Conservation (phyloP, 2,888 invertebrate genomes). For the Acrobasis repandana region DNA sequence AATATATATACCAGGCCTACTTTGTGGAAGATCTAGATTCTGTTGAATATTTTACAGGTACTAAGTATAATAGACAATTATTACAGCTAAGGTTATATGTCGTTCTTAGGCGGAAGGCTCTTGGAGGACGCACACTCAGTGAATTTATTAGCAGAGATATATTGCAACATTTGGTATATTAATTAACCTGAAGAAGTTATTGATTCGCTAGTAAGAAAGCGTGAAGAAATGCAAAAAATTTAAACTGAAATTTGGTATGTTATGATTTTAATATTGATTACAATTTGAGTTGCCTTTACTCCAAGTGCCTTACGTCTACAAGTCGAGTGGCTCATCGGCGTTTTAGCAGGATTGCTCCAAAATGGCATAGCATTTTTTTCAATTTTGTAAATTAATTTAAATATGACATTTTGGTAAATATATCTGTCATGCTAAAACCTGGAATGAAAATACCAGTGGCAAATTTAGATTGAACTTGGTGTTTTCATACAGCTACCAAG, state of each 20-base stretch:
- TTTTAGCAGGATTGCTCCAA: conserved; percentile 4
- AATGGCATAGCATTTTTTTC: neutral
- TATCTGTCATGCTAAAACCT: too few relatives aligned
- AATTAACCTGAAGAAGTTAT: neutral
- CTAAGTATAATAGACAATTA: conserved; percentile 9
- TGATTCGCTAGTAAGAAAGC: neutral
- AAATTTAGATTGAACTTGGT: neutral
- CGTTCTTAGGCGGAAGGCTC: neutral
- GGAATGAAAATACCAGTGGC: neutral
- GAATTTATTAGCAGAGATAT: too few relatives aligned
- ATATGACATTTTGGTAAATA: too few relatives aligned
- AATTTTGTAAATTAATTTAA: neutral
- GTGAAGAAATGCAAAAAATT: neutral
- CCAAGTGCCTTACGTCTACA: neutral
- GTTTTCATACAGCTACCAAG: neutral
- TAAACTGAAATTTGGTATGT: neutral
- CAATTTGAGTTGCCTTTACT: neutral
- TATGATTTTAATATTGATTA: too few relatives aligned
- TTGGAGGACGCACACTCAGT: neutral
- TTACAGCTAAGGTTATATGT: conserved; percentile 19
- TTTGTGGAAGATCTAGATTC: conserved; percentile 22
- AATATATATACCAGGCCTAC: conserved; percentile 22
- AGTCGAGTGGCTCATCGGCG: conserved; percentile 11
- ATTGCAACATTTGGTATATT: neutral
- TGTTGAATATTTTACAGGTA: conserved; percentile 20